Percentiles rank a stretch among this genome's conserved stretches.
Evolutionary conservation across 2,797 vertebrate species (phyloP).

Genomic region (Lithobates sylvaticus): DNA sequence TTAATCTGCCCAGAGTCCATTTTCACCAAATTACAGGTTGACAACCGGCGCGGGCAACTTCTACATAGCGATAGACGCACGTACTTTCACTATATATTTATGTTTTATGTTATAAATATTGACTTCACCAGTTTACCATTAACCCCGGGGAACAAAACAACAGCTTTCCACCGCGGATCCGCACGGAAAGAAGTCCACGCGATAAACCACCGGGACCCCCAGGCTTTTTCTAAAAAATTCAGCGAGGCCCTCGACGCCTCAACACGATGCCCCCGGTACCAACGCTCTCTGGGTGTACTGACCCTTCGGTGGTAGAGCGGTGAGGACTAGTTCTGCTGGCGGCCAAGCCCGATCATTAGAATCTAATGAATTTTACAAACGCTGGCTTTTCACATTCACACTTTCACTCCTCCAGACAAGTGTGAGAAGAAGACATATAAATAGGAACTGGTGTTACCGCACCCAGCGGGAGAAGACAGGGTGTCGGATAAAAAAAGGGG

Average conservation of each 20-base stretch:
- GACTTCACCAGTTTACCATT: slow-evolving; percentile 32
- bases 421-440: slow-evolving; percentile 55
- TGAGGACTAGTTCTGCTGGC: background rate
- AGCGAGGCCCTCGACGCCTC: background rate
- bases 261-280: background rate
- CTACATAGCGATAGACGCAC: background rate
- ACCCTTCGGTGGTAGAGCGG: background rate
- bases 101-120: slow-evolving; percentile 13
- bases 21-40: background rate
- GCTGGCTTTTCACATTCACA: background rate
- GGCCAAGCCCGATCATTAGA: slow-evolving; percentile 12
- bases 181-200: background rate
- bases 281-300: background rate
- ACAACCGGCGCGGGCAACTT: background rate
- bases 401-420: slow-evolving; percentile 51
- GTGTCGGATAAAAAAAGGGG: slow-evolving; percentile 24
- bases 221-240: background rate
- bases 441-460: slow-evolving; percentile 59
- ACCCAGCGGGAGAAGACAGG: slow-evolving; percentile 58
- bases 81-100: background rate
- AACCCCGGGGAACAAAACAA: slow-evolving; percentile 15
- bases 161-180: background rate
- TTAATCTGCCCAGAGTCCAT: no score
- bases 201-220: background rate
- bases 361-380: slow-evolving; percentile 11